Conservation (phyloP, 2,888 invertebrate genomes). For the Anagyrus pseudococci region DNA sequence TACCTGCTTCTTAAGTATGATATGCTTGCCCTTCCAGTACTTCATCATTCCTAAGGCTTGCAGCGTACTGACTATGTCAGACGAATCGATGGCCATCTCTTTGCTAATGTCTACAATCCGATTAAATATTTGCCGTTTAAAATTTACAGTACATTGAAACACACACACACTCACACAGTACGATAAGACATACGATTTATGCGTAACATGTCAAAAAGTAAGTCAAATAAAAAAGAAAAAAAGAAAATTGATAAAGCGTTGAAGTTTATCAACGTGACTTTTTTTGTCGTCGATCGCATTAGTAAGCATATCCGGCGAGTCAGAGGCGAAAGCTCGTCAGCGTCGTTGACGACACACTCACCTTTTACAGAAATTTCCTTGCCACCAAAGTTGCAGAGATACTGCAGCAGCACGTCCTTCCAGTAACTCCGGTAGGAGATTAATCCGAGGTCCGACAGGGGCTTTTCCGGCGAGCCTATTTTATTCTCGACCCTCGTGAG, state of each 20-base stretch:
- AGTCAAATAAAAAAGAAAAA: no score
- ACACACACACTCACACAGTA: no score
- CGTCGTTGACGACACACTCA: conserved; percentile 51
- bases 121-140: no score
- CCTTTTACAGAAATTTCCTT: conserved; percentile 91
- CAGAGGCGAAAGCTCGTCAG: background rate
- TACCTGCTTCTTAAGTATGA: conserved; percentile 92
- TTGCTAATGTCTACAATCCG: conserved; percentile 77
- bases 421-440: conserved; percentile 98
- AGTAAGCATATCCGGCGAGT: no score
- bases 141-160: no score
- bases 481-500: conserved; percentile 95
- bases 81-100: conserved; percentile 95
- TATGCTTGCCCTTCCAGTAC: conserved; percentile 99
- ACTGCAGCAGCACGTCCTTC: conserved; percentile 94
- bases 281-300: no score
- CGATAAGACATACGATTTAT: no score
- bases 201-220: no score
- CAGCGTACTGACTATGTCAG: conserved; percentile 96
- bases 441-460: conserved; percentile 94
- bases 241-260: no score
- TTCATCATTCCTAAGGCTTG: conserved; percentile 97
- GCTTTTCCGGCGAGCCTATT: conserved; percentile 99
- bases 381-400: conserved; percentile 88
- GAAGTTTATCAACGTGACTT: no score